These are phyloP conservation scores for Dipodomys ordii DNA, from an alignment of 2,113 vertebrate species.

Conservation along the genomic window DNA sequence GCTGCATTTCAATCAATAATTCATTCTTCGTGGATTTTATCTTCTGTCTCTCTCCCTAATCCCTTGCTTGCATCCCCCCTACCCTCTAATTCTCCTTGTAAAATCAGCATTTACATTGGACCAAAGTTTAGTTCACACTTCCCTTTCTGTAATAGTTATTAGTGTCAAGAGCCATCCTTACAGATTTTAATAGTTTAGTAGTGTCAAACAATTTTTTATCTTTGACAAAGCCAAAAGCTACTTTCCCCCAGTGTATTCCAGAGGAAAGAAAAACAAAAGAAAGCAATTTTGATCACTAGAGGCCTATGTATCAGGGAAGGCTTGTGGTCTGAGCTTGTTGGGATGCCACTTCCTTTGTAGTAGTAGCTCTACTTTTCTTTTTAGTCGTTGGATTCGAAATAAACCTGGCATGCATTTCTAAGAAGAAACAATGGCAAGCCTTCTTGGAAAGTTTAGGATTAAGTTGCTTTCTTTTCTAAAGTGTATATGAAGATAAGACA, in stretches of 20 bases:
- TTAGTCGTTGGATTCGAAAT: not conserved
- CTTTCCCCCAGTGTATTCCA: not conserved
- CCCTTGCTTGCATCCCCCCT: not conserved
- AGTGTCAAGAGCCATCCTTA: not conserved
- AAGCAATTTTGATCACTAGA: not conserved
- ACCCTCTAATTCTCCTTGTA: not conserved
- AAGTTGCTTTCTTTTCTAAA: not conserved
- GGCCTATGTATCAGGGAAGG: not conserved
- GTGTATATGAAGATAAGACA: not conserved
- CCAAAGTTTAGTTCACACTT: not conserved
- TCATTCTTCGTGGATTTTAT: not conserved
- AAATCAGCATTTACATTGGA: not conserved
- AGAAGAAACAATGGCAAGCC: not conserved
- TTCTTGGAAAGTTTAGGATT: not conserved
- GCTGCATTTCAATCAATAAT: not conserved
- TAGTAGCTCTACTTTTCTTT: not conserved
- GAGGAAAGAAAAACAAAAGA: not conserved
- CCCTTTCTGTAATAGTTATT: not conserved
- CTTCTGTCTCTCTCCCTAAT: not conserved
- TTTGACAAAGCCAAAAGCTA: not conserved
- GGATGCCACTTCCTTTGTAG: not conserved
- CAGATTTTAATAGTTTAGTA: not conserved
- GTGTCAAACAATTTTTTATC: not conserved
- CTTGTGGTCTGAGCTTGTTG: not conserved
- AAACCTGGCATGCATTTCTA: not conserved